Evolutionary conservation across 2,888 invertebrate genomes (phyloP), one percentile per base, ranked within the genome.

Genomic region (Diarsia dahlii): DNA sequence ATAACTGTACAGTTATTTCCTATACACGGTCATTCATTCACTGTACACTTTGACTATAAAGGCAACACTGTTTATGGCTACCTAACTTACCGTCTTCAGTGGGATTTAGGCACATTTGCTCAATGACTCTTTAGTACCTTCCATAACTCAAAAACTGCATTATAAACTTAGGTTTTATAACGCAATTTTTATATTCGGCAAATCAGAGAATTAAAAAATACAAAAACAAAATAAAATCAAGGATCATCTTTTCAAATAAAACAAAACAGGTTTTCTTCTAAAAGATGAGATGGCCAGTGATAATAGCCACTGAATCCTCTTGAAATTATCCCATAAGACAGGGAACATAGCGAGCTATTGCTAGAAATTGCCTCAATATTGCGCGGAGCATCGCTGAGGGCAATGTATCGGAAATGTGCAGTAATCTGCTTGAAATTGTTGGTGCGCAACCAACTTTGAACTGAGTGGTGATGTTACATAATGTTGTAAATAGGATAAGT

Each of bases 361-460:
- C 63, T 64, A 62, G 50, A 74, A 76, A 74, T 73, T 54, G 74
- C 82, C 3, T 50, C 74, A 68, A 71, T 78, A 78, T 79, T 54
- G 50, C 46, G 34, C 72, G 74, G 71, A 63, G 65, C 65, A 71
- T 63, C 18, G 74, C 70, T 52, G 73, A 45, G 74, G 18, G 74
- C 80, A 80, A 78, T 74, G 65, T 76, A 78, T 81, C 39, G 77
- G 75, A 74, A 84, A 71, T 66, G 72, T 84, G 64, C 71, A 78
- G 76, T 71, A 85, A 76, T 79, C 70, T 84, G 15, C 66, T 56
- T 68, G 68, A 79, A 71, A 87, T 77, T 74, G 71, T 76, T 70
- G 54, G 28, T 83, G 78, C 18, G 52, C 69, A 71, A 52, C 68
- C 60, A 75, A 76, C 67, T 70, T 69, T 77, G 45, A 71, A 79